Percentiles rank a stretch among this genome's conserved stretches.
phyloP scores from a whole-genome alignment of 2,113 vertebrate species.

The Narcine bancroftii region DNA sequence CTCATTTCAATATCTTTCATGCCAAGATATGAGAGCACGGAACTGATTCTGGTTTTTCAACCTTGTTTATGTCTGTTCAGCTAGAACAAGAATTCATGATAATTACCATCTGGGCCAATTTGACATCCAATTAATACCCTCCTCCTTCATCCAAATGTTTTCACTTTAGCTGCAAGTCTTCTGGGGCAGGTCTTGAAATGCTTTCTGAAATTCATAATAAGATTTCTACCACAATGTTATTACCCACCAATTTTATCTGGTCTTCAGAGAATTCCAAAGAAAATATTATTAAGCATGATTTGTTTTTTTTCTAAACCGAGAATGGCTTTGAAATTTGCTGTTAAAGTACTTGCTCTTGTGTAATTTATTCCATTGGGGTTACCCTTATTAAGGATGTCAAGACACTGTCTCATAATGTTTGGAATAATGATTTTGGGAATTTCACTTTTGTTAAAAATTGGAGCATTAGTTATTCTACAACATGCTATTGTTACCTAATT shows the following conservation, averaged over 20 bases:
- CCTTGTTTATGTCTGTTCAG: neutral
- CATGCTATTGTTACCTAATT: neutral
- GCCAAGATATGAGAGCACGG: neutral
- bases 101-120: neutral
- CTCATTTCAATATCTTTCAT: neutral
- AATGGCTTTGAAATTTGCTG: neutral
- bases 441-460: neutral
- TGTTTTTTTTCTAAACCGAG: neutral
- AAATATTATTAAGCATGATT: neutral
- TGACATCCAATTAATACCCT: constrained; percentile 8
- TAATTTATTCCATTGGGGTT: constrained; percentile 3
- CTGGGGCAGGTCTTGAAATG: neutral
- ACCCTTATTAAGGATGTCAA: neutral
- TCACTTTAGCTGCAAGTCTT: constrained; percentile 2
- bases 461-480: neutral
- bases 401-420: neutral
- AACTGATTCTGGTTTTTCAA: neutral
- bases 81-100: neutral
- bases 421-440: neutral
- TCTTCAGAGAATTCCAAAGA: neutral
- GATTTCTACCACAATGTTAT: constrained; percentile 7
- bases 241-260: neutral
- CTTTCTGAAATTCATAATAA: constrained; percentile 1
- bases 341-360: neutral
- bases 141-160: neutral